Evolutionary conservation across 2,113 vertebrate species (phyloP), one percentile per base, ranked within the genome.

Genomic region (Tringa solitaria): DNA sequence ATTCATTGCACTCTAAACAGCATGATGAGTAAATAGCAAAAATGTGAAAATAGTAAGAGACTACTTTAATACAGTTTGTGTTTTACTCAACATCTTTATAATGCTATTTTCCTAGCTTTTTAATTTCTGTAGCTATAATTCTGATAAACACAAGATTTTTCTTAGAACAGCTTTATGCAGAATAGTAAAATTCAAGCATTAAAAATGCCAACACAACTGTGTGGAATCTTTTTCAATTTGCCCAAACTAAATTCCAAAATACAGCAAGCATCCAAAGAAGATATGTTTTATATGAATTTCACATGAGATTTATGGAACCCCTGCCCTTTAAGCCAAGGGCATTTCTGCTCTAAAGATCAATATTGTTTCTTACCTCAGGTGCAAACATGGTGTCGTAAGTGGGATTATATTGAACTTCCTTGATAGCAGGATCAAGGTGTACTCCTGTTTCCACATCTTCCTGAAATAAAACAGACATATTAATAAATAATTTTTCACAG

Each of bases 381-480:
- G 99, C 99, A 98, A 99, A 99, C 99, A 99, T 98, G 28, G 99
- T 99, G 67, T 99, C 99, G 24, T 97, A 99, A 41, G 98, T 98
- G 24, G 99, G 99, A 89, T 99, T 99, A 79, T 98, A 99, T 0
- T 95, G 96, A 95, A 99, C 99, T 97, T 99, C 99, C 95, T 99
- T 99, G 92, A 99, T 73, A 14, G 98, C 96, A 81, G 99, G 99
- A 96, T 99, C 99, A 94, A 99, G 98, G 82, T 99, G 99, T 94
- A 98, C 95, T 50, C 99, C 99, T 11, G 99, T 99, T 97, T 99
- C 98, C 85, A 99, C 98, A 97, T 99, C 98, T 97, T 99, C 99
- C 99, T 99, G 93, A 78, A 97, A 97, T 83, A 94, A 94, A 97
- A 30, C 45, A 72, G 51, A 67, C 11, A 48, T 41, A 88, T 81